These are phyloP conservation scores for Dorcus hopei DNA, from an alignment of 2,888 invertebrate species.

Conservation along the genomic window DNA sequence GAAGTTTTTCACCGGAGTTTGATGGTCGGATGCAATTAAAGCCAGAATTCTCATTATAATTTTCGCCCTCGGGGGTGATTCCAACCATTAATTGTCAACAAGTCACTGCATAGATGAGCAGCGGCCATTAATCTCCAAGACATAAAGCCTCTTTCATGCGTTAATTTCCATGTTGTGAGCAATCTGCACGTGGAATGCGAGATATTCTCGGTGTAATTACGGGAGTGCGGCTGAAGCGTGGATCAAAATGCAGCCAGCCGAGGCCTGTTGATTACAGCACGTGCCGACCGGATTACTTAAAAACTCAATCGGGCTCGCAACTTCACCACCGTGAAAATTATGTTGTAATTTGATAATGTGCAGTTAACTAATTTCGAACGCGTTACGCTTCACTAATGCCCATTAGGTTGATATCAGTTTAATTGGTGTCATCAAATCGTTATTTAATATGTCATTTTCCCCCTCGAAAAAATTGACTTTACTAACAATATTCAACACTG, in stretches of 20 bases:
- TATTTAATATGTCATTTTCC: too few relatives aligned
- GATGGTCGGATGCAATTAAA: conserved; percentile 11
- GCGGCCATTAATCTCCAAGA: conserved; percentile 31
- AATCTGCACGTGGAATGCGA: conserved; percentile 39
- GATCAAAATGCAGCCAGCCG: conserved; percentile 15
- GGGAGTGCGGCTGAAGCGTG: conserved; percentile 10
- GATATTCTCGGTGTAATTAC: conserved; percentile 37
- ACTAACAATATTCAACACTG: too few relatives aligned
- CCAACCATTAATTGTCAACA: conserved; percentile 24
- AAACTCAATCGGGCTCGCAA: conserved; percentile 10
- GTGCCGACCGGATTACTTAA: conserved; percentile 7
- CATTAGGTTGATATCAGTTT: neutral
- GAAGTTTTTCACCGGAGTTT: neutral
- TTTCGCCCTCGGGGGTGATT: conserved; percentile 14
- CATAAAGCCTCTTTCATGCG: conserved; percentile 34
- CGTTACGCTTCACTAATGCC: conserved; percentile 4
- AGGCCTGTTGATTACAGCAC: conserved; percentile 16
- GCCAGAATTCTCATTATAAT: conserved; percentile 15
- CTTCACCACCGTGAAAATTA: conserved; percentile 1
- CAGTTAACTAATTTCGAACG: conserved; percentile 5
- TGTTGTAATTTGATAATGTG: conserved; percentile 9
- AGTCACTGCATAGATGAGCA: conserved; percentile 24
- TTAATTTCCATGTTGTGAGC: conserved; percentile 39
- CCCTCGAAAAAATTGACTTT: too few relatives aligned
- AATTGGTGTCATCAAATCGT: too few relatives aligned